These are phyloP conservation scores for Psophia crepitans DNA, from an alignment of 2,113 vertebrate genomes.

Conservation along the genomic window DNA sequence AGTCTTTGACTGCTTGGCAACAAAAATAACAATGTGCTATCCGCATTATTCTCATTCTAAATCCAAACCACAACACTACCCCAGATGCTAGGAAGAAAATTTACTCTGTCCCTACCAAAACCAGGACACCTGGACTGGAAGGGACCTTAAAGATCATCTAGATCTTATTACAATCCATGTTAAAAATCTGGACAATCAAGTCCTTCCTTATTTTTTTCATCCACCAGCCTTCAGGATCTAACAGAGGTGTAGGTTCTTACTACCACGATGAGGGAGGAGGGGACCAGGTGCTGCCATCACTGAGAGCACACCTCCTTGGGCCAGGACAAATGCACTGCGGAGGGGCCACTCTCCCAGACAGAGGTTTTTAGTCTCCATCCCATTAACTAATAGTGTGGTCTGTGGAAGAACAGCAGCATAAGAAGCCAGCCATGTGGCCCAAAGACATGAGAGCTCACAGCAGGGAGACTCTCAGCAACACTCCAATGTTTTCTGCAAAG, in stretches of 20 bases:
- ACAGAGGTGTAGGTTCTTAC: neutral
- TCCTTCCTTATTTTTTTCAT: neutral
- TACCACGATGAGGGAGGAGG: neutral
- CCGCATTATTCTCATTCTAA: too few relatives aligned
- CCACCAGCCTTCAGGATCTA: neutral
- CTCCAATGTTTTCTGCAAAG: neutral
- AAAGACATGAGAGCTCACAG: neutral
- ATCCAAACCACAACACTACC: too few relatives aligned
- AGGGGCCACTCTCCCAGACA: neutral
- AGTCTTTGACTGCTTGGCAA: too few relatives aligned
- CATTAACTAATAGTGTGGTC: neutral
- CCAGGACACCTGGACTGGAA: too few relatives aligned
- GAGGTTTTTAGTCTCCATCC: neutral
- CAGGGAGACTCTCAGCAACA: neutral
- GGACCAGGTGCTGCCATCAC: neutral
- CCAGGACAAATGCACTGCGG: accelerated
- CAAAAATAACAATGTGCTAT: too few relatives aligned
- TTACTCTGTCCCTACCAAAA: too few relatives aligned
- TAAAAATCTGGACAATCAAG: neutral
- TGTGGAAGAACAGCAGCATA: neutral
- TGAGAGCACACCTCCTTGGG: neutral
- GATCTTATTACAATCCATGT: neutral
- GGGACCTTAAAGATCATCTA: too few relatives aligned
- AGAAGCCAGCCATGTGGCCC: neutral
- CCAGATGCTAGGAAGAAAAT: too few relatives aligned